These are phyloP conservation scores for Mungos mungo DNA, from an alignment of 2,113 vertebrate species.

Conservation along the genomic window DNA sequence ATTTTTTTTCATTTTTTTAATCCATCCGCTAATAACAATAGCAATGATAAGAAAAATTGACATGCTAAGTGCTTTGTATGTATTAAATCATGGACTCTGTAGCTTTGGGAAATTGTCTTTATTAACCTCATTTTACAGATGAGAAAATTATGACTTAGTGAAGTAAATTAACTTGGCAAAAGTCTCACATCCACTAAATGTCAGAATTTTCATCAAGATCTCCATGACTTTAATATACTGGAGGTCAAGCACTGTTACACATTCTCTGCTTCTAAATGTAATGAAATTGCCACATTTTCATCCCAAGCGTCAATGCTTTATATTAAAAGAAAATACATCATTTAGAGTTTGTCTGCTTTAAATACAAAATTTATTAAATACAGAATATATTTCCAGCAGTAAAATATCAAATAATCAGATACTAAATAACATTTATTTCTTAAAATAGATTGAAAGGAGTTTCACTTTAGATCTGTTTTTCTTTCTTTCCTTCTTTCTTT, in stretches of 20 bases:
- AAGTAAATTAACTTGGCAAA: not conserved
- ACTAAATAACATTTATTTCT: not conserved
- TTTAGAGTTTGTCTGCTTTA: not conserved
- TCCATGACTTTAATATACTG: not conserved
- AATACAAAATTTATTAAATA: not conserved
- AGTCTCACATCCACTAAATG: not conserved
- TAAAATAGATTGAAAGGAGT: not conserved
- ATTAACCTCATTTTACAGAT: not conserved
- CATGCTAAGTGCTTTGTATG: not conserved
- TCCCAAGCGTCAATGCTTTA: not conserved
- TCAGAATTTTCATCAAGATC: not conserved
- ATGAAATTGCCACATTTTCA: slow-evolving; percentile 4
- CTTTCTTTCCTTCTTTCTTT: too few species aligned
- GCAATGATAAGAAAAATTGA: not conserved
- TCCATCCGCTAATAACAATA: not conserved
- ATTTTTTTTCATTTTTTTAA: not conserved
- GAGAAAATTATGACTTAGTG: not conserved
- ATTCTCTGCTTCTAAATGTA: not conserved
- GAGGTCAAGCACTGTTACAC: not conserved
- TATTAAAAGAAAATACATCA: slow-evolving; percentile 28
- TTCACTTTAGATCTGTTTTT: not conserved
- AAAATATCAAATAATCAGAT: not conserved
- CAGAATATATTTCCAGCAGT: not conserved
- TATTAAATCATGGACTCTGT: not conserved
- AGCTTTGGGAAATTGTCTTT: not conserved